A percentile compares a stretch with the other conserved stretches of the same genome.
Evolutionary conservation across 2,797 vertebrate genomes (phyloP).

Genomic region (Sphenodon punctatus): DNA sequence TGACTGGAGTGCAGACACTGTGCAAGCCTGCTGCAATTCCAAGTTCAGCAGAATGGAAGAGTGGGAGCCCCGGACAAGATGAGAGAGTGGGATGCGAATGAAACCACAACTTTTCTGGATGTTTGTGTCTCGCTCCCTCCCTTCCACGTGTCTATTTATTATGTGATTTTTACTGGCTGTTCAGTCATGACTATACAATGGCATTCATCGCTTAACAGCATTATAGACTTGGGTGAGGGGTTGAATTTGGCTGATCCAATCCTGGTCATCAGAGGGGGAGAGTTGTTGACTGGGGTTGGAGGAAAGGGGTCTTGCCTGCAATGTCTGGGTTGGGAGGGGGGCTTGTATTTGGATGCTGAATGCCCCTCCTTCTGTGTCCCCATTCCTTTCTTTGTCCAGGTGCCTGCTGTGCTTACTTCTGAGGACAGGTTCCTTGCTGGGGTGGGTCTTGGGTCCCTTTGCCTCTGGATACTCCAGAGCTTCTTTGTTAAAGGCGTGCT

Average conservation of each 20-base stretch:
- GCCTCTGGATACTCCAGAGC: not conserved
- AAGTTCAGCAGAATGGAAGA: too few relatives aligned
- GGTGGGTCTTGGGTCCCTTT: not conserved
- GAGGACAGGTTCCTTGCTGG: too few relatives aligned
- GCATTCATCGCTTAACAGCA: not conserved
- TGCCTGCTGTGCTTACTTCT: not conserved
- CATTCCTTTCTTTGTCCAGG: not conserved
- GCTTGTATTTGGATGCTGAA: not conserved
- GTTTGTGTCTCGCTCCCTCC: not conserved
- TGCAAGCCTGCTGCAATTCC: too few relatives aligned
- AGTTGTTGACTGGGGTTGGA: not conserved
- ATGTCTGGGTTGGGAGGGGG: not conserved
- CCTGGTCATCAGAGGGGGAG: not conserved
- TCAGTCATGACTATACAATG: slow-evolving; percentile 35
- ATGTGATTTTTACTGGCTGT: slow-evolving; percentile 71
- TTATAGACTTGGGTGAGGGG: not conserved
- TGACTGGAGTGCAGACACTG: too few relatives aligned
- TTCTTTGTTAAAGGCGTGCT: too few relatives aligned
- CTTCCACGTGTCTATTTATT: slow-evolving; percentile 75
- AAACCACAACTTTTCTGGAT: too few relatives aligned
- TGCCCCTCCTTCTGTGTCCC: not conserved
- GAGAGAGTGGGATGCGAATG: too few relatives aligned
- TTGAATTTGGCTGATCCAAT: not conserved
- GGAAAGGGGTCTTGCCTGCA: not conserved
- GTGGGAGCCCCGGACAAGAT: too few relatives aligned